Evolutionary conservation across 2,113 vertebrate species (phyloP).

Genomic region (Malurus cyaneus): DNA sequence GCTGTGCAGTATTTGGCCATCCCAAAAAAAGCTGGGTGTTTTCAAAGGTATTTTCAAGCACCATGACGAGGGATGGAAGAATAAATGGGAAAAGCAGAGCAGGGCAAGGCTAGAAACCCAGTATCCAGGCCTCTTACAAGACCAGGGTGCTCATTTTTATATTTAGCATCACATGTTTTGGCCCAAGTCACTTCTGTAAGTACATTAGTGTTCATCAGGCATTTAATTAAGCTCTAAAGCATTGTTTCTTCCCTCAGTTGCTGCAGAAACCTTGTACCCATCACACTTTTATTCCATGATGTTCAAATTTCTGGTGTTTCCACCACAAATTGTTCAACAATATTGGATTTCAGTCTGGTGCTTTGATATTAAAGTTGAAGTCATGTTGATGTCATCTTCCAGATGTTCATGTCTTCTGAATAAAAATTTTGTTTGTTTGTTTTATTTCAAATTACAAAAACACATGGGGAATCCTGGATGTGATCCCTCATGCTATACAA

Average conservation of each 20-base stretch:
- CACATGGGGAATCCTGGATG: constrained; percentile 39
- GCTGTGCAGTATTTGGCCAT: neutral
- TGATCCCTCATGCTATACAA: neutral
- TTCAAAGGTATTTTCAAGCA: neutral
- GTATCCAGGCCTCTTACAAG: neutral
- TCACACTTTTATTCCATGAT: neutral
- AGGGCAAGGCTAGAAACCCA: neutral
- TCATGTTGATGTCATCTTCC: constrained; percentile 62
- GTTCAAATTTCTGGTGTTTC: neutral
- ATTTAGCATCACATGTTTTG: neutral
- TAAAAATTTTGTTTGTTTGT: constrained; percentile 51
- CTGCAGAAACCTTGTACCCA: neutral
- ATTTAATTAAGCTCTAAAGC: neutral
- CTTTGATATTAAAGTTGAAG: constrained; percentile 50
- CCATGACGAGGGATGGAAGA: neutral
- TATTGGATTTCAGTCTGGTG: constrained; percentile 19
- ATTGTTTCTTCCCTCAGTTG: neutral
- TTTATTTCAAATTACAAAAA: constrained; percentile 38
- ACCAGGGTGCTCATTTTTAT: neutral
- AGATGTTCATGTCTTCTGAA: constrained; percentile 53
- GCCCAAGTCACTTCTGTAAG: neutral
- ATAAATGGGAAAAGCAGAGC: neutral
- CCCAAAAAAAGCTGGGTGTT: neutral
- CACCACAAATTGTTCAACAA: neutral
- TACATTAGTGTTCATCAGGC: neutral